phyloP scores from a whole-genome alignment of 2,113 vertebrate species.

The Tautogolabrus adspersus region DNA sequence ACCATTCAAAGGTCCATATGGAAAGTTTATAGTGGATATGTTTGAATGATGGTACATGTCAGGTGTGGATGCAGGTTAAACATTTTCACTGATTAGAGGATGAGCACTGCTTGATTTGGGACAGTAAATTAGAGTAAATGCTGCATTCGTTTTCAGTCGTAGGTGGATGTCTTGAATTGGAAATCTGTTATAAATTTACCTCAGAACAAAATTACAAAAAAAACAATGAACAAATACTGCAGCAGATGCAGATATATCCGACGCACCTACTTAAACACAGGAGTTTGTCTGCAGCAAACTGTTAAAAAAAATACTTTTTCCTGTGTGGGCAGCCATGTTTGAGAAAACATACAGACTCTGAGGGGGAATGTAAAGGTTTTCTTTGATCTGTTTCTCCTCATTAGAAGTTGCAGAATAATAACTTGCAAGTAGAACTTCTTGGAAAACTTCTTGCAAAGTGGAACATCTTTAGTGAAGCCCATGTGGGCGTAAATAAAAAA shows the following conservation, averaged over 20 bases:
- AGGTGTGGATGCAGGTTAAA: no score
- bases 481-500: background rate
- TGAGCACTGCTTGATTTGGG: no score
- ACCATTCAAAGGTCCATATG: background rate
- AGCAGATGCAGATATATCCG: background rate
- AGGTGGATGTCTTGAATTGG: background rate
- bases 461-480: background rate
- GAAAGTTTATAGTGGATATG: background rate
- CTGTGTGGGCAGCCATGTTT: conserved; percentile 10
- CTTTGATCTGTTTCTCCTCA: background rate
- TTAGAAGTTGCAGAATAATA: background rate
- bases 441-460: background rate
- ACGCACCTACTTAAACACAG: background rate
- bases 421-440: background rate
- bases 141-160: background rate
- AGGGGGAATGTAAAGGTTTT: background rate
- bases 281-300: background rate
- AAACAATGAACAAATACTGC: background rate
- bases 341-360: background rate
- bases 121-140: background rate
- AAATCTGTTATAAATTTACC: background rate
- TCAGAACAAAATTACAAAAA: background rate
- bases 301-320: background rate
- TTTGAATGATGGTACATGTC: background rate
- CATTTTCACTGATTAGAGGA: background rate